Evolutionary conservation across 2,888 invertebrate species (phyloP), one percentile per base, ranked within the genome.

Genomic region (Ennomos fuscantarius): DNA sequence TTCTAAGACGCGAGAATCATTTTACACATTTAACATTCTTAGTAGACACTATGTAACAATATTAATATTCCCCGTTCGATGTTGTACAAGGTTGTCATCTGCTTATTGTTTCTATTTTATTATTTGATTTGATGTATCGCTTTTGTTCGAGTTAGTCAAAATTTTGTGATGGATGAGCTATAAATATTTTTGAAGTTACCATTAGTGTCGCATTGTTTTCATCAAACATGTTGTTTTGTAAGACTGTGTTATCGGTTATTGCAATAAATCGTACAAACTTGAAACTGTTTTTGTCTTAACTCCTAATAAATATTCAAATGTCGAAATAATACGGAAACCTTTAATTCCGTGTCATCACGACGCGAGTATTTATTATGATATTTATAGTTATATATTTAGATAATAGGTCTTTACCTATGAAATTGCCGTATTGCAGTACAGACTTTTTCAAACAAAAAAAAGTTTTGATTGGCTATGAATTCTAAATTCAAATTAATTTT

Each of bases 211-310:
- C 82, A 78, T 76, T 83, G 81, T 85, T 90, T 82, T 87, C 84
- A 82, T 82, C 81, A 78, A 79, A 81, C 73, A 77, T 78, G 56
- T 86, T 86, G 79, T 89, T 84, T 82, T 85, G 83, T 89, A 89
- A 90, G 89, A 90, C 84, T 89, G 87, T 89, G 86, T 90, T 89
- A 88, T 84, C 79, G 83, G 87, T 90, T 90, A 88, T 84, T 81
- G 83, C 84, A 91, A 88, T 91, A 92, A 89, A 91, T 83, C 81
- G 86, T 90, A 91, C 87, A 88, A 88, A 81, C 78, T 69, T 49
- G 24, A 55, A 65, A 47, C 10, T 41, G 44, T 37, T 15, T 45
- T 43, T 70, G 62, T 59, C 42, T 53, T 48, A 12, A 45, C 45
- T 24, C 6, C 6, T 31, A 48, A 8, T 1, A 35, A 10, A 11